Evolutionary conservation across 2,888 invertebrate species (phyloP), one percentile per base, ranked within the genome.

Genomic region (Zeuzera pyrina): DNA sequence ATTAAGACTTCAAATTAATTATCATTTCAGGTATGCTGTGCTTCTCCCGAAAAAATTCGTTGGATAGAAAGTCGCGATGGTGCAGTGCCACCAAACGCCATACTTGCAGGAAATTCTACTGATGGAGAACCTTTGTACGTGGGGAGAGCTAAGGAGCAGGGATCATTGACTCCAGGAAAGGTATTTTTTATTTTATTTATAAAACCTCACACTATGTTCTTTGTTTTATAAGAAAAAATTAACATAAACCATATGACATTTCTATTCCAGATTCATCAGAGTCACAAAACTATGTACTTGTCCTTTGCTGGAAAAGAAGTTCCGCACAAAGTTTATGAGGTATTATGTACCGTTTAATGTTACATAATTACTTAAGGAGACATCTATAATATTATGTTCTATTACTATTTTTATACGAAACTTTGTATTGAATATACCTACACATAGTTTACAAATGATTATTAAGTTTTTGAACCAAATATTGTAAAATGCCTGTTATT

Each of bases 131-230:
- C 76, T 1, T 52, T 87, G 27, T 87, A 84, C 52, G 66, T 87
- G 3, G 87, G 86, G 33, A 68, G 87, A 41, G 86, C 84, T 5
- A 68, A 66, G 32, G 78, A 87, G 45, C 81, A 85, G 41, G 85
- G 85, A 2, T 85, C 85, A 1, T 47, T 86, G 35, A 81, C 87
- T 31, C 86, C 87, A 11, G 88, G 88, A 38, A 87, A 87, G 69
- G 78, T 87, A 51, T 12, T 11, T 27, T 29, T 31, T 26, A 33
- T 41, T 35, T 29, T 35, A 3, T 21, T 15, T 11, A 10, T 21
- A n/a, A n/a, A n/a, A n/a, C n/a, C n/a, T n/a, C n/a, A n/a, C n/a
- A n/a, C n/a, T n/a, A n/a, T n/a, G n/a, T n/a, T n/a, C n/a, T n/a
- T n/a, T n/a, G n/a, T n/a, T n/a, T n/a, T n/a, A n/a, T n/a, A n/a